Percentiles rank a stretch among this genome's conserved stretches.
These are phyloP conservation scores for Clitarchus hookeri DNA, from an alignment of 2,888 invertebrate genomes.

Conservation along the genomic window DNA sequence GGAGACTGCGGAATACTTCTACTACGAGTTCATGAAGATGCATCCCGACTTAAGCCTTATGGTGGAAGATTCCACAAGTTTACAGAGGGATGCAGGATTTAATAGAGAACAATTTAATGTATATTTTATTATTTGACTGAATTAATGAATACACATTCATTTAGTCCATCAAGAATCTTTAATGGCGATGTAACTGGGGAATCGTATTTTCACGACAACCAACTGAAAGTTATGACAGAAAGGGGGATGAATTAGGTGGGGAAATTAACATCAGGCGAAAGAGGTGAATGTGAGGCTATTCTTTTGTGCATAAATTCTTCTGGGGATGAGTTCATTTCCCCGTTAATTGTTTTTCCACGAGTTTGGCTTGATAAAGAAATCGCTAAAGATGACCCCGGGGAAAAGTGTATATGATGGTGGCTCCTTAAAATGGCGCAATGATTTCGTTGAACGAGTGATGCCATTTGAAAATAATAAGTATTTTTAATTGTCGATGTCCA, in stretches of 20 bases:
- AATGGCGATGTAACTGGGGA: no score
- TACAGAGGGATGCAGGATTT: no score
- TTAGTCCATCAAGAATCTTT: no score
- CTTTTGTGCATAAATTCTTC: background rate
- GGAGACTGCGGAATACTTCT: no score
- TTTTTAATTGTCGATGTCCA: background rate
- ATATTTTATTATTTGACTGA: no score
- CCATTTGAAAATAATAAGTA: no score
- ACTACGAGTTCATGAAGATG: no score
- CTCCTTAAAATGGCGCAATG: constrained; percentile 26
- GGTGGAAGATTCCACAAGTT: no score
- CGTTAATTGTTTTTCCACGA: constrained; percentile 25
- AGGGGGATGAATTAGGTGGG: constrained; percentile 12
- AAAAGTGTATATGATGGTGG: constrained; percentile 25
- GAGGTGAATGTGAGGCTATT: constrained; percentile 16
- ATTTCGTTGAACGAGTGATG: background rate
- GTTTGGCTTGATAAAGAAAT: background rate
- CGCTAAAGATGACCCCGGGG: background rate
- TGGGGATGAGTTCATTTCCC: background rate
- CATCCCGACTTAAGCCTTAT: no score
- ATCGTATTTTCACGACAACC: no score
- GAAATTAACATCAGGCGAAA: constrained; percentile 22
- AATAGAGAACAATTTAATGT: no score
- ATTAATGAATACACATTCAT: no score
- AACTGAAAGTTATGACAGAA: background rate